Percentiles rank a stretch among this genome's conserved stretches.
Conservation (phyloP, 1,140 invertebrate species). For the Ladona fulva region DNA sequence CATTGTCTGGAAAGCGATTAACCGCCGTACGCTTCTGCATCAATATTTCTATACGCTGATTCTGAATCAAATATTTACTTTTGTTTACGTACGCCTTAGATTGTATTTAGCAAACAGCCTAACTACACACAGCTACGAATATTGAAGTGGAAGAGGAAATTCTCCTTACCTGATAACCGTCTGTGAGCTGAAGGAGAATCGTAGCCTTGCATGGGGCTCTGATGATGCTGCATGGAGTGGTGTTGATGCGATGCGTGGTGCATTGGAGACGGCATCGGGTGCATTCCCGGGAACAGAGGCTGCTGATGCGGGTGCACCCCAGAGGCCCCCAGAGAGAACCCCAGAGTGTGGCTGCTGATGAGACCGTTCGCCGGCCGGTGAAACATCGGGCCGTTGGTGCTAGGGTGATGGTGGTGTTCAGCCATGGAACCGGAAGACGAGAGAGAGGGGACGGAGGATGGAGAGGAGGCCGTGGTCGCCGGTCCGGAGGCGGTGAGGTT, state of each 20-base stretch:
- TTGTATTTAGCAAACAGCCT: too few species aligned
- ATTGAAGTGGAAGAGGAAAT: neutral
- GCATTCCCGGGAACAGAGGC: neutral
- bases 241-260: neutral
- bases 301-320: neutral
- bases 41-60: too few species aligned
- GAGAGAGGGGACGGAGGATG: constrained; percentile 12
- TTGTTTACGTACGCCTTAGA: too few species aligned
- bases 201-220: neutral
- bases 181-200: neutral
- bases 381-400: neutral
- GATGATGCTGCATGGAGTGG: neutral
- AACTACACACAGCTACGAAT: too few species aligned
- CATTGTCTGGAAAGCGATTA: too few species aligned
- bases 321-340: neutral
- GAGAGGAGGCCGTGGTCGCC: constrained; percentile 17
- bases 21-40: too few species aligned
- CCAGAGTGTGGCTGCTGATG: neutral
- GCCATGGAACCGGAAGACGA: neutral
- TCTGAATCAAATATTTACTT: too few species aligned
- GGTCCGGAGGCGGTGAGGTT: constrained; percentile 15
- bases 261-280: neutral
- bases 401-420: neutral
- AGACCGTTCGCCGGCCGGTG: neutral
- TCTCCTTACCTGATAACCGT: neutral